phyloP scores from a whole-genome alignment of 2,113 vertebrate species.

The Protobothrops mucrosquamatus region DNA sequence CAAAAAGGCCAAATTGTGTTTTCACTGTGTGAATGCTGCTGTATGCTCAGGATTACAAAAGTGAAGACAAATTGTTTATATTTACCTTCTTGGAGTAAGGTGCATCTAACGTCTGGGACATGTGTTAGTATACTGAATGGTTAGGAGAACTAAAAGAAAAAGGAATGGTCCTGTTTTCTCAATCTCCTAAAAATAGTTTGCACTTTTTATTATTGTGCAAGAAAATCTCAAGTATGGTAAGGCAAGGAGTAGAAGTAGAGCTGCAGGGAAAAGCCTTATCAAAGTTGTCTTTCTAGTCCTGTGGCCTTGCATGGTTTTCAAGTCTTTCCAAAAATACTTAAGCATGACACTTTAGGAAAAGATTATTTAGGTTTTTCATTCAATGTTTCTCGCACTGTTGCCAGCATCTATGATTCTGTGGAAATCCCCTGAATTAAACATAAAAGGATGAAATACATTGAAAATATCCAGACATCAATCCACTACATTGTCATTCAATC shows the following conservation, averaged over 20 bases:
- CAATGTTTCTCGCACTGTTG: neutral
- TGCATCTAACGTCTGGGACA: neutral
- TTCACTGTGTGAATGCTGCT: accelerated
- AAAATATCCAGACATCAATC: neutral
- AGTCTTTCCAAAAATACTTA: neutral
- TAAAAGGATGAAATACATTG: neutral
- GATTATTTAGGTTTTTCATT: neutral
- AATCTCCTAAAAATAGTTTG: neutral
- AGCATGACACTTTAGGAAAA: neutral
- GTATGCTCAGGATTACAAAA: neutral
- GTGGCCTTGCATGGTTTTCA: neutral
- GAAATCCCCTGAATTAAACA: neutral
- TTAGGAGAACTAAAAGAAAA: neutral
- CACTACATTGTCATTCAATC: neutral
- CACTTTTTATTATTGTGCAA: neutral
- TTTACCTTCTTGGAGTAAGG: neutral
- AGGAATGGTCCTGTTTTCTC: neutral
- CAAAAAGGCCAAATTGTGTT: accelerated
- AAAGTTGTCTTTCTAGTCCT: neutral
- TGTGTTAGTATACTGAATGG: neutral
- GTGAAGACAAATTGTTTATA: neutral
- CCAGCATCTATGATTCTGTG: neutral
- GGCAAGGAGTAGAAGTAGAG: neutral
- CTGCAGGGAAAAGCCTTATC: neutral
- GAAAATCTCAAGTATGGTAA: neutral